Evolutionary conservation across 2,797 vertebrate genomes (phyloP).

Genomic region (Acanthurus lineatus): DNA sequence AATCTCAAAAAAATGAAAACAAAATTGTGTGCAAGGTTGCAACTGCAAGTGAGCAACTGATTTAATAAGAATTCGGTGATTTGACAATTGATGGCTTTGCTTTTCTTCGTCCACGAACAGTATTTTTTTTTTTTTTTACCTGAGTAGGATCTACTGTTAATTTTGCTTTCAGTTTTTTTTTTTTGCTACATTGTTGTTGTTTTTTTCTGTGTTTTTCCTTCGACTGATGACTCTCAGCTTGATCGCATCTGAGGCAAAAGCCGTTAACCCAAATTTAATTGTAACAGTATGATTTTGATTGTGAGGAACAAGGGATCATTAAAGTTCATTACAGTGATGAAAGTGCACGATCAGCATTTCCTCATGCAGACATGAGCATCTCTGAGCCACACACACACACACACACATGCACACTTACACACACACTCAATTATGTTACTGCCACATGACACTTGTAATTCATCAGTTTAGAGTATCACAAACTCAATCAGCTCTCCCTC

Average conservation of each 20-base stretch:
- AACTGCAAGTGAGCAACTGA: not conserved
- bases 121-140: no score
- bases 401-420: not conserved
- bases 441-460: conserved; percentile 6
- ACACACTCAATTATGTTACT: not conserved
- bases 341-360: conserved; percentile 10
- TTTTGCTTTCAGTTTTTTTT: not conserved
- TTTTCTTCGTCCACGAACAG: no score
- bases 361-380: not conserved
- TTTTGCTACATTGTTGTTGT: not conserved
- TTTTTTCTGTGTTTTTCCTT: not conserved
- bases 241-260: conserved; percentile 22
- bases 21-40: not conserved
- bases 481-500: not conserved
- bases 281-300: conserved; percentile 3
- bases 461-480: conserved; percentile 1
- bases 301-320: conserved; percentile 6
- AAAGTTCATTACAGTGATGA: conserved; percentile 12
- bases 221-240: conserved; percentile 10
- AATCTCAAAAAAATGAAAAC: not conserved
- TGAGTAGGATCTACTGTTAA: no score
- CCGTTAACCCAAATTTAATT: conserved; percentile 11
- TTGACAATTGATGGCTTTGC: no score
- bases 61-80: no score
- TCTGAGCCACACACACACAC: not conserved